Conservation (phyloP, 1,140 invertebrate genomes). For the Caenorhabditis inopinata region DNA sequence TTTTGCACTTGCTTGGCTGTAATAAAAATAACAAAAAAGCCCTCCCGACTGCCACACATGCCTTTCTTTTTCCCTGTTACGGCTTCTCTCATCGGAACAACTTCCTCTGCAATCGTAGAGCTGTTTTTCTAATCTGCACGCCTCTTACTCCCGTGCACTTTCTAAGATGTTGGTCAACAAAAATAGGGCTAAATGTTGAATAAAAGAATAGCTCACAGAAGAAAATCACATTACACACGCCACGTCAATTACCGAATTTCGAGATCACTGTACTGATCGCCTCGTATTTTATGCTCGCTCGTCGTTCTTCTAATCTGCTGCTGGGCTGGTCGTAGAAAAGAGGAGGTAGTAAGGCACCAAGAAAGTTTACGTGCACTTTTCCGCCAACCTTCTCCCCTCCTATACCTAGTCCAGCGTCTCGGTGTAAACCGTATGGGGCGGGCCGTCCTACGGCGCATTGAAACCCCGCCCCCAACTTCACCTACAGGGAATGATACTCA, state of each 20-base stretch:
- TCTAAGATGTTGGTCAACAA: not conserved
- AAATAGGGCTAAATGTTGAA: not conserved
- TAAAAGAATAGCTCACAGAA: not conserved
- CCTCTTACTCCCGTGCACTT: not conserved
- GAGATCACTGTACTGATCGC: too few species aligned
- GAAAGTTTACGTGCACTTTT: slow-evolving; percentile 19
- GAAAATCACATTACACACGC: not conserved
- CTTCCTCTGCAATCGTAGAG: slow-evolving; percentile 1
- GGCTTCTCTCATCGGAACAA: not conserved
- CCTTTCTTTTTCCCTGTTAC: not conserved
- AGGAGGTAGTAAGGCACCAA: not conserved
- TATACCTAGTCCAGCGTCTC: slow-evolving; percentile 16
- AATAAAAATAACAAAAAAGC: not conserved
- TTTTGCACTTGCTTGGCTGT: slow-evolving; percentile 19
- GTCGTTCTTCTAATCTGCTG: too few species aligned
- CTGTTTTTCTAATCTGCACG: slow-evolving; percentile 16
- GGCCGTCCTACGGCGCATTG: not conserved
- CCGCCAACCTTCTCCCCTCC: not conserved
- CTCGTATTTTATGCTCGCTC: too few species aligned
- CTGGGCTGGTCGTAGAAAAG: too few species aligned
- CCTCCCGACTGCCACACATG: not conserved
- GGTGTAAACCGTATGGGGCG: slow-evolving; percentile 29
- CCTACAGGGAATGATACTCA: slow-evolving; percentile 9
- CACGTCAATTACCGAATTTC: not conserved
- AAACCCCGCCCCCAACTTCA: not conserved